These are phyloP conservation scores for Apomyelois bistriatella DNA, from an alignment of 2,888 invertebrate genomes.

Conservation along the genomic window DNA sequence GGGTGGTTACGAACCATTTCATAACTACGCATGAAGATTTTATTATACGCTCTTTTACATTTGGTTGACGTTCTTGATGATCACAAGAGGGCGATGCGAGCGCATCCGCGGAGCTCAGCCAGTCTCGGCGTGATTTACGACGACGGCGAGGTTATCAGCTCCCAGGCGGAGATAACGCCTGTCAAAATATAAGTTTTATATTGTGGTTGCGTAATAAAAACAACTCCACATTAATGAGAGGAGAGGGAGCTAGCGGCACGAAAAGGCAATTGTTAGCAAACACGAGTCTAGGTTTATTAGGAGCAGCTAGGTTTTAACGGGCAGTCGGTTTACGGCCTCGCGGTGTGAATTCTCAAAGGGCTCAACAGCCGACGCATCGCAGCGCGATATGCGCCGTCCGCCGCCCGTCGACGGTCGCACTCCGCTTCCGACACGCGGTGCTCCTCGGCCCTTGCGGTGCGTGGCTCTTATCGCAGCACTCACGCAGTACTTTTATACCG, in stretches of 20 bases:
- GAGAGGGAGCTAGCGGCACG: slow-evolving; percentile 17
- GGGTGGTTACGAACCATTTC: too few species aligned
- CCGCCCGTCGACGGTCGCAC: neutral
- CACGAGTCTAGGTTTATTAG: slow-evolving; percentile 36
- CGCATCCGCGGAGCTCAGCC: neutral
- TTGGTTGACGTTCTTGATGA: neutral
- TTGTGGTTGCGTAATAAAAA: neutral
- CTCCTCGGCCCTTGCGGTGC: neutral
- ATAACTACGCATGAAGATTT: too few species aligned
- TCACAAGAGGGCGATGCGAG: neutral
- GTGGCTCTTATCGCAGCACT: slow-evolving; percentile 36
- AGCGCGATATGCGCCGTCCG: slow-evolving; percentile 6
- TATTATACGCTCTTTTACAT: too few species aligned
- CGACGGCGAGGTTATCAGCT: slow-evolving; percentile 4
- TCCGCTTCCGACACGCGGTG: neutral
- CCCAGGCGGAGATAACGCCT: slow-evolving; percentile 2
- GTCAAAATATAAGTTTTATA: slow-evolving; percentile 8
- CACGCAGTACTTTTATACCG: slow-evolving; percentile 38
- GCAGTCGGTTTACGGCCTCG: slow-evolving; percentile 25
- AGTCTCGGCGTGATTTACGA: slow-evolving; percentile 6
- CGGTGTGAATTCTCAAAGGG: neutral
- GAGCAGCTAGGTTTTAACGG: slow-evolving; percentile 28
- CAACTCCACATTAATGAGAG: neutral
- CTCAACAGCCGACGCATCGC: neutral
- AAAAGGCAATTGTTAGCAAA: slow-evolving; percentile 37